phyloP scores from a whole-genome alignment of 2,888 invertebrate genomes.

The Ceramica pisi region DNA sequence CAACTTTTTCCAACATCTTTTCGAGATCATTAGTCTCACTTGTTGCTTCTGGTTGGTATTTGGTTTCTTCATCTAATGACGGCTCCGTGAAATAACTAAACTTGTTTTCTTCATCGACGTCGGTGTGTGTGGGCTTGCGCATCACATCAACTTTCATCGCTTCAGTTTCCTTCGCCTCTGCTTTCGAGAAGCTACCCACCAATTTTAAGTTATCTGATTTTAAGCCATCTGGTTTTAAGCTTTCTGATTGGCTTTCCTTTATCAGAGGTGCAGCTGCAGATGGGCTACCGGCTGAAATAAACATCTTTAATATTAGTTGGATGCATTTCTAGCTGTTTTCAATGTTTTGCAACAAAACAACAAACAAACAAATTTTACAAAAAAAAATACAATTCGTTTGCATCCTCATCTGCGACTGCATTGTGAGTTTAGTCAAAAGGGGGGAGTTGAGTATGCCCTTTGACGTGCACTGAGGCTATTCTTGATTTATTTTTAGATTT shows the following conservation, averaged over 20 bases:
- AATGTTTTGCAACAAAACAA: background rate
- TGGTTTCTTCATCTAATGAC: accelerated
- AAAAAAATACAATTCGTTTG: background rate
- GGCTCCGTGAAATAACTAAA: too few relatives aligned
- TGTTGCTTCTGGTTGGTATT: background rate
- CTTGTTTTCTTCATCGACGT: background rate
- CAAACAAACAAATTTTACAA: background rate
- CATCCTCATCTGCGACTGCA: background rate
- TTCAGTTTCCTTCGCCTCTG: background rate
- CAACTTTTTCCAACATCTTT: conserved; percentile 17
- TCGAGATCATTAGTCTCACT: background rate
- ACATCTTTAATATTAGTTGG: background rate
- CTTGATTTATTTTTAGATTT: too few relatives aligned
- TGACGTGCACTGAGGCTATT: background rate
- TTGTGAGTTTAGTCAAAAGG: background rate
- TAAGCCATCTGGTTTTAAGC: background rate
- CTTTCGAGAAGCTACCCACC: background rate
- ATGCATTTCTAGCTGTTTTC: background rate
- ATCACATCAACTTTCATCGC: background rate
- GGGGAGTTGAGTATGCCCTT: background rate
- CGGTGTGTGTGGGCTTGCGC: accelerated
- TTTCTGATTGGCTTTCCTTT: background rate
- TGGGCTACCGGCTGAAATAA: background rate
- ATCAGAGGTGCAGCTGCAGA: too few relatives aligned
- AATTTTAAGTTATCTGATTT: background rate